Evolutionary conservation across 2,113 vertebrate species (phyloP), one percentile per base, ranked within the genome.

Genomic region (Bufo bufo): DNA sequence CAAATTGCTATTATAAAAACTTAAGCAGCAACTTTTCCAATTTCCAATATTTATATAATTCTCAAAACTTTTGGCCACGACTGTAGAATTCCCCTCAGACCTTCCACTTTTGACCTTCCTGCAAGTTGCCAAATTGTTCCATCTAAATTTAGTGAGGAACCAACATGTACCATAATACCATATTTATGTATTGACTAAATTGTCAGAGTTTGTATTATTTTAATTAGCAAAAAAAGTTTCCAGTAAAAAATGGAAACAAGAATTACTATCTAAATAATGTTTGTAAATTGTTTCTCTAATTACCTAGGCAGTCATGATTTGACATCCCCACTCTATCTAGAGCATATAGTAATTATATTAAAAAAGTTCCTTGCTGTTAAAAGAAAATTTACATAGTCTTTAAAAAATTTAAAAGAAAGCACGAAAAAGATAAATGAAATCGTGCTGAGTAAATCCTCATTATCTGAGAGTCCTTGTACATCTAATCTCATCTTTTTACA

Each of bases 391-490:
- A 65, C 74, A 49, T 82, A 74, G 19, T 52, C 72, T 63, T 82
- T 50, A 82, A 86, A 87, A 3, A 49, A 58, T 87, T 78, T 50
- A 75, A 74, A 87, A 83, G 16, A 69, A 59, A 4, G 14, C 52
- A 59, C 45, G 20, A 82, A 19, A 47, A n/a, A 83, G 71, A 65
- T 65, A 77, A 83, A 82, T 75, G 4, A 82, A 78, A 81, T 87
- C 54, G 7, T 87, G 65, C 43, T 23, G 65, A 61, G 54, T 82
- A 61, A 74, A 87, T 19, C 66, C 19, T 82, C 69, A 87, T 87
- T 82, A 72, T 54, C 78, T 74, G 78, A 45, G 13, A 87, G 43
- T 71, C 10, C 52, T 54, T 80, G 75, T 50, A 19, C 17, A 50
- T 58, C 79, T 69, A 69, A 78, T 33, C n/a, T 43, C 11, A 14